Base-by-base conservation (phyloP, 1,140 invertebrate genomes). In the Samia ricini region DNA sequence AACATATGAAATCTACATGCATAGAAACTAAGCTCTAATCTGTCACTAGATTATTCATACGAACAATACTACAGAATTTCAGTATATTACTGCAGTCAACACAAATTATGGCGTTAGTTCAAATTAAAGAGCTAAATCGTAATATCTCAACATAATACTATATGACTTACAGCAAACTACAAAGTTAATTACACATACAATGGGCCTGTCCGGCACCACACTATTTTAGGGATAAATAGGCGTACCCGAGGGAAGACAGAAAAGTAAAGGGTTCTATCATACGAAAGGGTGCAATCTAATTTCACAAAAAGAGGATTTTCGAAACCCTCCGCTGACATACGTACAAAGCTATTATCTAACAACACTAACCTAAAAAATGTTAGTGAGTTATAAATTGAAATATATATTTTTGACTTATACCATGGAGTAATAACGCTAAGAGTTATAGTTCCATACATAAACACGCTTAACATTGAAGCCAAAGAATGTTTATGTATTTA, bases 281-380 rank as follows among this genome's bases (percentile, higher is more conserved):
- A 75, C 73, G 62, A 76, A 77, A 77, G 80, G 82, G 79, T 76
- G 82, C 76, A 80, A 85, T 85, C 82, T 85, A 83, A 85, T 85
- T 85, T 83, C 73, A 71, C 75, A 82, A 85, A 78, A 84, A 77
- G 80, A 80, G 77, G 79, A 79, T 77, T 69, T 76, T 75, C 76
- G 72, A 72, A 81, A 74, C 71, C 69, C 66, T 76, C 69, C 64
- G 12, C 42, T 21, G 54, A 71, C 66, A 78, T 58, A 82, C 65
- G n/a, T 66, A 8, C 55, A 49, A 0, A 4, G 10, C 4, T 56
- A 24, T 36, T 33, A 26, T 23, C 3, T 8, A 65, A 49, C 24
- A 23, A 42, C 21, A n/a, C 29, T 15, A 42, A 42, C 7, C 2
- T 10, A 36, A 7, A 15, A 4, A 42, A 42, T 42, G 15, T 12